Conservation (phyloP, 2,797 vertebrate species). For the Enteromius treurensis region DNA sequence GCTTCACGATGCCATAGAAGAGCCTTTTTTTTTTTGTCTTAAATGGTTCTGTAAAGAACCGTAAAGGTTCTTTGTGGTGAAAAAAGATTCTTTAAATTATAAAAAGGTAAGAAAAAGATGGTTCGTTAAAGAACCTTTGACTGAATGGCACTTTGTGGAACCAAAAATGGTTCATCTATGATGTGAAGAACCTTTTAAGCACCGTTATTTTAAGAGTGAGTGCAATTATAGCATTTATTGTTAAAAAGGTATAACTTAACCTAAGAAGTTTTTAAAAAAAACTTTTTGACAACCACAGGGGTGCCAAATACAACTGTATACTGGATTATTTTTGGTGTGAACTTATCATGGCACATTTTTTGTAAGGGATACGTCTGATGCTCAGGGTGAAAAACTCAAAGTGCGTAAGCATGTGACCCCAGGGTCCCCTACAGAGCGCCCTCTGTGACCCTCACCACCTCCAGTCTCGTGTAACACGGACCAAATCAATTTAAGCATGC, state of each 20-base stretch:
- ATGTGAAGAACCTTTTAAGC: background rate
- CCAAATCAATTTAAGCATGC: slow-evolving; percentile 42
- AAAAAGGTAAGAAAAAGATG: background rate
- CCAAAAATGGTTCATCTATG: background rate
- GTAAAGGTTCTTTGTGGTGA: no score
- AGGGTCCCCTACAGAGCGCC: background rate
- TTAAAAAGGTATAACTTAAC: background rate
- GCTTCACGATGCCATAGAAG: background rate
- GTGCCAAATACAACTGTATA: background rate
- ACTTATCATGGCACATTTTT: background rate
- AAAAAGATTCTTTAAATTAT: background rate
- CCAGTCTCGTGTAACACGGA: slow-evolving; percentile 35
- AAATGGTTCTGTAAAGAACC: background rate
- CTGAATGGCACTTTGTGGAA: background rate
- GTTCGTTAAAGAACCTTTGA: no score
- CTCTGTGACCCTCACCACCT: slow-evolving; percentile 21
- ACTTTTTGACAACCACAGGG: background rate
- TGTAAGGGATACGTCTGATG: slow-evolving; percentile 19
- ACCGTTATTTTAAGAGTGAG: no score
- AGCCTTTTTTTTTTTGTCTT: background rate
- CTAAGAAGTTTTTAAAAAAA: background rate
- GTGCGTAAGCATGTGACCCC: slow-evolving; percentile 19
- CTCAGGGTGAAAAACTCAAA: background rate
- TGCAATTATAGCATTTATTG: background rate
- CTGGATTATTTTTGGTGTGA: slow-evolving; percentile 1